Evolutionary conservation across 2,113 vertebrate genomes (phyloP).

Genomic region (Fregata magnificens): DNA sequence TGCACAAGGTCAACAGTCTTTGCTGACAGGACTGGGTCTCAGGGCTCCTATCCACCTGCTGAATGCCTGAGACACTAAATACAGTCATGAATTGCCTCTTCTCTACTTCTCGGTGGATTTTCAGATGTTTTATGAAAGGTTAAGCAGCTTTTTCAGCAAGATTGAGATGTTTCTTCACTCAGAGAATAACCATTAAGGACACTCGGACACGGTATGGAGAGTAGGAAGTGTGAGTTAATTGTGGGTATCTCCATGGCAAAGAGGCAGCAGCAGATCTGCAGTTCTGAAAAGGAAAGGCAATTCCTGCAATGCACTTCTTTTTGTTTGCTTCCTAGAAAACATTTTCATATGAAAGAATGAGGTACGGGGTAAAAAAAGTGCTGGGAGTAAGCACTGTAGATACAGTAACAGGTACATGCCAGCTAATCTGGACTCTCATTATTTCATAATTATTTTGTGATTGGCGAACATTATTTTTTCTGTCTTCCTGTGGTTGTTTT

Average conservation of each 20-base stretch:
- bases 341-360: background rate
- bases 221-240: background rate
- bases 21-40: background rate
- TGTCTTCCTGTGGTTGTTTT: background rate
- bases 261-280: background rate
- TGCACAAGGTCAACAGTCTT: background rate
- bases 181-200: background rate
- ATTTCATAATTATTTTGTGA: background rate
- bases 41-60: background rate
- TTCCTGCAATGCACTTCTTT: background rate
- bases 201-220: fast-evolving
- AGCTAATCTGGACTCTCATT: background rate
- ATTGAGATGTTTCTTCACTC: background rate
- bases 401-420: background rate
- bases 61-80: background rate
- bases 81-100: background rate
- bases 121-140: background rate
- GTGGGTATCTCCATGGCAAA: background rate
- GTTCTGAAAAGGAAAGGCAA: background rate
- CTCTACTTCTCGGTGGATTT: background rate
- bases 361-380: background rate
- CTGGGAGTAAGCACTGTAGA: background rate
- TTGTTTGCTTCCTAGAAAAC: background rate
- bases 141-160: background rate
- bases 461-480: background rate